phyloP scores from a whole-genome alignment of 2,888 invertebrate species.

The Sesamia inferens region DNA sequence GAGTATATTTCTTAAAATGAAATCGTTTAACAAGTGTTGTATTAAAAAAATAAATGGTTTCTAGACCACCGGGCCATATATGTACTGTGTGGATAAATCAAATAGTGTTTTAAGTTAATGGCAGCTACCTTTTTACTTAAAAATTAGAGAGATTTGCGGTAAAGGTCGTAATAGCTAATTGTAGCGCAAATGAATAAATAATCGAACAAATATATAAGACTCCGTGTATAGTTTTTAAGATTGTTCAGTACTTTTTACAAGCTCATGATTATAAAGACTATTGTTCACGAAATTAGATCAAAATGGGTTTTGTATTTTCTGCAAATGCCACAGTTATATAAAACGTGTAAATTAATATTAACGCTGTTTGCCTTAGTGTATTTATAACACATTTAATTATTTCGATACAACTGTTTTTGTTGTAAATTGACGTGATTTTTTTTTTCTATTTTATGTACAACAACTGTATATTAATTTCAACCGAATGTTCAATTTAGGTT shows the following conservation, averaged over 20 bases:
- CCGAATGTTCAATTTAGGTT: slow-evolving; percentile 76
- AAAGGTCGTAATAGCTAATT: slow-evolving; percentile 1
- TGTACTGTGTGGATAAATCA: not conserved
- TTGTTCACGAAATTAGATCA: slow-evolving; percentile 46
- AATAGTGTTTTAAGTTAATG: slow-evolving; percentile 9
- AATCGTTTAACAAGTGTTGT: not conserved
- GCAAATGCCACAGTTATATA: slow-evolving; percentile 29
- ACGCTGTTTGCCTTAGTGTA: slow-evolving; percentile 58
- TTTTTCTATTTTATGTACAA: slow-evolving; percentile 77
- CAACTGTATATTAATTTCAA: slow-evolving; percentile 73
- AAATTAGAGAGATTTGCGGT: not conserved
- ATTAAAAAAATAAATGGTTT: not conserved
- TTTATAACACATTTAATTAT: slow-evolving; percentile 48
- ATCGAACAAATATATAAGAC: slow-evolving; percentile 18
- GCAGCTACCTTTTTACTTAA: not conserved
- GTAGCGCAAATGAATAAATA: slow-evolving; percentile 4
- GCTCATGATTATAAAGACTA: slow-evolving; percentile 56
- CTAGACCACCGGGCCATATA: not conserved
- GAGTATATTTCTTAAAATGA: too few species aligned
- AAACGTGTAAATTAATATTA: slow-evolving; percentile 36
- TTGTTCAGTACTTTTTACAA: slow-evolving; percentile 64
- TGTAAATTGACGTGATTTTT: slow-evolving; percentile 65
- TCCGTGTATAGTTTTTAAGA: slow-evolving; percentile 43
- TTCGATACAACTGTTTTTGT: slow-evolving; percentile 49
- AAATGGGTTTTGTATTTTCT: slow-evolving; percentile 31